A percentile compares a stretch with the other conserved stretches of the same genome.
These are phyloP conservation scores for Spongilla lacustris DNA, from an alignment of 37 sponge, comb jelly and placozoan species.

Conservation along the genomic window DNA sequence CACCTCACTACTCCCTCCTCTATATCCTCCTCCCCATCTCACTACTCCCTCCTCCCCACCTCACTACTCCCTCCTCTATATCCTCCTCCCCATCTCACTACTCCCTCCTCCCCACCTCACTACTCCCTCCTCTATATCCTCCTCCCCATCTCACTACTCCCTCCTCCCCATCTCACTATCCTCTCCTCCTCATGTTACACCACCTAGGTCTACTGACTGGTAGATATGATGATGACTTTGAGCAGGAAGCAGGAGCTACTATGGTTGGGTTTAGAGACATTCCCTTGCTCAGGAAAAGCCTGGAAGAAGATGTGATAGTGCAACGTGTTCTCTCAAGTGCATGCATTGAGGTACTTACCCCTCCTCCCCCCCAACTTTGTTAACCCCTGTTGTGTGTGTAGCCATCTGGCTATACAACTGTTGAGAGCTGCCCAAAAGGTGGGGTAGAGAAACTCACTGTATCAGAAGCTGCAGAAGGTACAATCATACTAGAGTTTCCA, in stretches of 20 bases:
- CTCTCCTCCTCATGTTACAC: not conserved
- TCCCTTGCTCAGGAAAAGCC: slow-evolving; percentile 4
- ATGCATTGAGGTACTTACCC: not conserved
- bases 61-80: no score
- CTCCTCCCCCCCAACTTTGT: not conserved
- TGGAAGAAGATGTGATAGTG: slow-evolving; percentile 4
- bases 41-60: not conserved
- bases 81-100: not conserved
- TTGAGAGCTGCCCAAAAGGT: not conserved
- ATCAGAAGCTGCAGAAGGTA: not conserved
- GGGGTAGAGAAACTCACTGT: not conserved
- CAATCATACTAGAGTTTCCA: not conserved
- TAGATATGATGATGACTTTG: slow-evolving; percentile 85
- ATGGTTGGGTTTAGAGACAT: slow-evolving; percentile 20
- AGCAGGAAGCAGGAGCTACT: slow-evolving; percentile 11
- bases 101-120: not conserved
- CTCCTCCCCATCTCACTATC: not conserved
- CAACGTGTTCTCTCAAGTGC: not conserved
- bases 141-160: no score
- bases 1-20: not conserved
- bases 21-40: not conserved
- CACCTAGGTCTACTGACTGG: slow-evolving; percentile 74
- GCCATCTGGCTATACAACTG: not conserved
- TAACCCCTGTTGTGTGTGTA: not conserved
- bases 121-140: no score